phyloP scores from a whole-genome alignment of 2,113 vertebrate genomes.

The Amphiprion percula region DNA sequence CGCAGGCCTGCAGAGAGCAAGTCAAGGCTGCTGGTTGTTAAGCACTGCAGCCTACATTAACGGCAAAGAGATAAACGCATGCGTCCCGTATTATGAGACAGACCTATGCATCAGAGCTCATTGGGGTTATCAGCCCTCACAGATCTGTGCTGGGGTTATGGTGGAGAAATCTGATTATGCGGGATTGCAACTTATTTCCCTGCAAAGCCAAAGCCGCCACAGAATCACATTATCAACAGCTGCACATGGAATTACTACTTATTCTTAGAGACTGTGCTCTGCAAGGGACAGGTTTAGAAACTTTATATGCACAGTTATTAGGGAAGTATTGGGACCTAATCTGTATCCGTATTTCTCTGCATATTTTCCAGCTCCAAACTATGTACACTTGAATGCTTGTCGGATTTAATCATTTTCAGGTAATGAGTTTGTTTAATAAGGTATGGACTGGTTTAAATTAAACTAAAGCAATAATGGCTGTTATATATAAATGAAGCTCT shows the following conservation, averaged over 20 bases:
- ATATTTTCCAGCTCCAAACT: too few relatives aligned
- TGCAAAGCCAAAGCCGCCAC: slow-evolving; percentile 28
- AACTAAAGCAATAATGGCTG: too few relatives aligned
- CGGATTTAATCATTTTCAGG: too few relatives aligned
- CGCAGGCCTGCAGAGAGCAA: slow-evolving; percentile 36
- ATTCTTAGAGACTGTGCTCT: not conserved
- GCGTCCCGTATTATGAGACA: slow-evolving; percentile 49
- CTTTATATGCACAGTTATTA: too few relatives aligned
- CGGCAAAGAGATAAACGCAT: slow-evolving; percentile 52
- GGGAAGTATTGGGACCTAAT: too few relatives aligned
- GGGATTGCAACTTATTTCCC: slow-evolving; percentile 48
- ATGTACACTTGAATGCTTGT: too few relatives aligned
- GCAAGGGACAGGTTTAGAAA: not conserved
- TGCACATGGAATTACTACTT: slow-evolving; percentile 26
- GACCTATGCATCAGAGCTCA: slow-evolving; percentile 62
- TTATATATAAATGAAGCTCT: too few relatives aligned
- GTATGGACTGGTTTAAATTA: too few relatives aligned
- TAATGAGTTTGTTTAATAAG: too few relatives aligned
- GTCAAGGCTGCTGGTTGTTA: slow-evolving; percentile 30
- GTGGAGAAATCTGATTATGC: slow-evolving; percentile 56
- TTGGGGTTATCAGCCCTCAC: slow-evolving; percentile 51
- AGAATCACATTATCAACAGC: slow-evolving; percentile 50
- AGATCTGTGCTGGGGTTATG: slow-evolving; percentile 52
- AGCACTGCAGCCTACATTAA: slow-evolving; percentile 52
- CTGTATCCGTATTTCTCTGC: too few relatives aligned